These are phyloP conservation scores for Lutraria rhynchaena DNA, from an alignment of 1,140 invertebrate species.

Conservation along the genomic window DNA sequence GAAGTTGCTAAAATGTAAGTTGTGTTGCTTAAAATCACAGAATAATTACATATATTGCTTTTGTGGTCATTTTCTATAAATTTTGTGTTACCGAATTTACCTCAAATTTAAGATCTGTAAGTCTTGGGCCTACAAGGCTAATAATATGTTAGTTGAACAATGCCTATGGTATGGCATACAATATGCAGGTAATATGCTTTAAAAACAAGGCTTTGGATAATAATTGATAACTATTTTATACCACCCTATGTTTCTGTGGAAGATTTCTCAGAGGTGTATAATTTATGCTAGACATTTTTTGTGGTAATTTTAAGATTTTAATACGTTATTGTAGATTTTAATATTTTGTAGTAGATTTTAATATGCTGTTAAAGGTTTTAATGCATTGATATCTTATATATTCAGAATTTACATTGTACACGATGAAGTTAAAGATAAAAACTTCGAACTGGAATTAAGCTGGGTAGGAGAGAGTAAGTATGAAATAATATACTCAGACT, in stretches of 20 bases:
- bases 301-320: background rate
- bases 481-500: background rate
- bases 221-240: background rate
- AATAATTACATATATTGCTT: too few relatives aligned
- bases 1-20: slow-evolving; percentile 95
- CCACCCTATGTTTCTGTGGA: background rate
- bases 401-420: slow-evolving; percentile 96
- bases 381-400: slow-evolving; percentile 63
- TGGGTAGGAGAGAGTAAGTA: slow-evolving; percentile 91
- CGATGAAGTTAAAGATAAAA: slow-evolving; percentile 99
- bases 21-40: background rate
- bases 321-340: background rate
- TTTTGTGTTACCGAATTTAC: too few relatives aligned
- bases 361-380: background rate
- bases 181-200: too few relatives aligned
- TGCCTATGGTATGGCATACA: too few relatives aligned
- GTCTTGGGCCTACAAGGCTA: too few relatives aligned
- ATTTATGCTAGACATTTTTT: background rate
- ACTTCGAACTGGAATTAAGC: slow-evolving; percentile 98
- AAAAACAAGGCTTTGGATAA: background rate
- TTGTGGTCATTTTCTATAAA: too few relatives aligned
- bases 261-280: background rate
- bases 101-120: too few relatives aligned
- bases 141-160: too few relatives aligned
- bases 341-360: background rate